phyloP scores from a whole-genome alignment of 2,888 invertebrate genomes.

The Crioceris asparagi region DNA sequence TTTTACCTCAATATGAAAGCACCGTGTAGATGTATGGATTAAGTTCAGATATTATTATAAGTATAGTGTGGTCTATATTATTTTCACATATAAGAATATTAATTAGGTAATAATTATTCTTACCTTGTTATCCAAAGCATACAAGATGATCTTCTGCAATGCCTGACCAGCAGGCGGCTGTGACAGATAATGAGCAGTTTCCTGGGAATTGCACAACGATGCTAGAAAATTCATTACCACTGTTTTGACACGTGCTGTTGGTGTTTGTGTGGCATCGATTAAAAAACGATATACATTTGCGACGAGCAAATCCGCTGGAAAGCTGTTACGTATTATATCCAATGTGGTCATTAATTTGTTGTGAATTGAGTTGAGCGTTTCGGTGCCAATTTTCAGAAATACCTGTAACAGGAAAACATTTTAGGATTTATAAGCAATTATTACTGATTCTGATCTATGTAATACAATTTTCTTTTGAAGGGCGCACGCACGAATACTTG shows the following conservation, averaged over 20 bases:
- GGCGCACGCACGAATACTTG: too few relatives aligned
- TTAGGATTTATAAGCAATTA: too few relatives aligned
- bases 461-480: too few relatives aligned
- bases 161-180: constrained; percentile 48
- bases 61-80: too few relatives aligned
- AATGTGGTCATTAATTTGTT: constrained; percentile 80
- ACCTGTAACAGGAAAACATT: too few relatives aligned
- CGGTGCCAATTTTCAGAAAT: constrained; percentile 74
- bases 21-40: too few relatives aligned
- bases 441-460: too few relatives aligned
- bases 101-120: too few relatives aligned
- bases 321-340: constrained; percentile 62
- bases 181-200: constrained; percentile 38
- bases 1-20: too few relatives aligned
- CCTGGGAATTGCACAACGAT: constrained; percentile 54
- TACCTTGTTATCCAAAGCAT: constrained; percentile 49
- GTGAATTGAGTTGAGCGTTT: constrained; percentile 84
- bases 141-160: constrained; percentile 59
- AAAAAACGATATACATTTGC: constrained; percentile 68
- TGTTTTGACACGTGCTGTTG: constrained; percentile 70
- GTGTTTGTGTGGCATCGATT: constrained; percentile 86
- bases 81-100: too few relatives aligned
- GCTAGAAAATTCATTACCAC: constrained; percentile 61
- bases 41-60: too few relatives aligned
- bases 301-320: constrained; percentile 54